These are phyloP conservation scores for Fulica atra DNA, from an alignment of 2,113 vertebrate species.

Conservation along the genomic window DNA sequence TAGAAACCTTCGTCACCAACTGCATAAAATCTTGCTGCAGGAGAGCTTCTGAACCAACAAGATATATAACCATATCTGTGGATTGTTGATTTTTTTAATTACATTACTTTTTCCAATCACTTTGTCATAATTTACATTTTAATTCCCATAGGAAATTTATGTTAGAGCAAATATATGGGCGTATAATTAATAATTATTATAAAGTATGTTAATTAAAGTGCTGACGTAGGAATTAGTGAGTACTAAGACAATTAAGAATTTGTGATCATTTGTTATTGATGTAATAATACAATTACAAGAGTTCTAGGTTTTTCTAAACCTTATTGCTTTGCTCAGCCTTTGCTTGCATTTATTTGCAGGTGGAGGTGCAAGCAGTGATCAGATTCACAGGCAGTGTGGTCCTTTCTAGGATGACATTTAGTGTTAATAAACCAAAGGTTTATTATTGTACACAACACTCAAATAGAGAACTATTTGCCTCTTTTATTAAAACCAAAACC, in stretches of 20 bases:
- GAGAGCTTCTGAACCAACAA: background rate
- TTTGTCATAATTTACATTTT: background rate
- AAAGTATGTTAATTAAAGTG: background rate
- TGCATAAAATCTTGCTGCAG: conserved; percentile 20
- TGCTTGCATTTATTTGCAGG: background rate
- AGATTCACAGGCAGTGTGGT: background rate
- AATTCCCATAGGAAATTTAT: background rate
- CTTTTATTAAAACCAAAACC: background rate
- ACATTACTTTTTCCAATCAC: background rate
- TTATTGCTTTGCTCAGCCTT: background rate
- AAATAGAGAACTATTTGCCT: background rate
- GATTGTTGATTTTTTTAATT: background rate
- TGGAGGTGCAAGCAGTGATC: background rate
- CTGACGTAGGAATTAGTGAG: background rate
- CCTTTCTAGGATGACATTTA: background rate
- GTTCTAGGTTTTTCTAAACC: background rate
- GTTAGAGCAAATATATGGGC: background rate
- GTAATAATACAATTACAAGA: background rate
- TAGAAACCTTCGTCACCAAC: conserved; percentile 41
- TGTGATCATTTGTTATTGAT: background rate
- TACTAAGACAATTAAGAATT: background rate
- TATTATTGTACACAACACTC: background rate
- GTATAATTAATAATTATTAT: background rate
- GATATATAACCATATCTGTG: background rate
- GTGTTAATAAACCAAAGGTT: background rate